Evolutionary conservation across 2,797 vertebrate species (phyloP).

Genomic region (Sebastes vulpes): DNA sequence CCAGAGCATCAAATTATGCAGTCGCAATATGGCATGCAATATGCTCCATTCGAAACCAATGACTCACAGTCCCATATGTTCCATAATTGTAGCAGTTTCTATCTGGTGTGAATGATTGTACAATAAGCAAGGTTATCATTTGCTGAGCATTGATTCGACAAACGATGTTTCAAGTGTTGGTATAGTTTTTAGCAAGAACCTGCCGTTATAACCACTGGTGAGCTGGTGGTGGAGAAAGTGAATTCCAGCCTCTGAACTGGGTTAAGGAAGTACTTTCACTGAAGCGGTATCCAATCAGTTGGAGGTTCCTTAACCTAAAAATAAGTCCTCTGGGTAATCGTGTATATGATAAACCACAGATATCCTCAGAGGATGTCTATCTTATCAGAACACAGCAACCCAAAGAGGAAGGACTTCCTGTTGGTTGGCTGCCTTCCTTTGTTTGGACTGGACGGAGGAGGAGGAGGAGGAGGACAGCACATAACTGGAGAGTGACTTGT

Average conservation of each 20-base stretch:
- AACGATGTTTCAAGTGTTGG: conserved; percentile 27
- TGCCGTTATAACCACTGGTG: background rate
- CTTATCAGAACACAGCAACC: conserved; percentile 70
- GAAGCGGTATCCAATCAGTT: background rate
- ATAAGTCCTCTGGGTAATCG: conserved; percentile 9
- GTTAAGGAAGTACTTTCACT: conserved; percentile 26
- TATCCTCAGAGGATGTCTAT: conserved; percentile 39
- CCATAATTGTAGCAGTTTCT: conserved; percentile 56
- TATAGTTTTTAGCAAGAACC: too few species aligned
- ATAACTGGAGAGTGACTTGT: conserved; percentile 46
- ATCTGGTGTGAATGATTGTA: conserved; percentile 58
- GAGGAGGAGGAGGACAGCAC: conserved; percentile 33
- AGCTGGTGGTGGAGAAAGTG: conserved; percentile 2
- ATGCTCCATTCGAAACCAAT: conserved; percentile 62
- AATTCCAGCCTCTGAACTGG: conserved; percentile 2
- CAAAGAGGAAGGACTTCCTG: conserved; percentile 70
- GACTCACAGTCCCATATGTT: conserved; percentile 68
- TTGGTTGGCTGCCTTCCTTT: conserved; percentile 68
- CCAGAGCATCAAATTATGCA: conserved; percentile 70
- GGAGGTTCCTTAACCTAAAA: conserved; percentile 36
- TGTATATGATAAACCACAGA: conserved; percentile 18
- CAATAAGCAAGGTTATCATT: conserved; percentile 55
- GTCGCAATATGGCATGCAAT: conserved; percentile 72
- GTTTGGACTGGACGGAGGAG: conserved; percentile 57
- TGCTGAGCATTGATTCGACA: conserved; percentile 44